A percentile compares a stretch with the other conserved stretches of the same genome.
phyloP scores from a whole-genome alignment of 2,888 invertebrate genomes.

The Nezara viridula region DNA sequence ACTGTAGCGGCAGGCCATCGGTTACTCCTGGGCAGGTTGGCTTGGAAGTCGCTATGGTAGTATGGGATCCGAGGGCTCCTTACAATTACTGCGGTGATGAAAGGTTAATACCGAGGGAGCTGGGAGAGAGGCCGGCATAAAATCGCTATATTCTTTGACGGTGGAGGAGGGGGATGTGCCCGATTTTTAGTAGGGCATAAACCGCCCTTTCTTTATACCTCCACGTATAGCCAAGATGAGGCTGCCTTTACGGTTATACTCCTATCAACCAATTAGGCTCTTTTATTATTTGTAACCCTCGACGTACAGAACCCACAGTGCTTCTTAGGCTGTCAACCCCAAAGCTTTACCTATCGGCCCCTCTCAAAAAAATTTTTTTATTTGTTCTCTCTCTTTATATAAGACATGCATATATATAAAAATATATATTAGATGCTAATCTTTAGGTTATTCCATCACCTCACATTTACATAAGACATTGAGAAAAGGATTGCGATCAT shows the following conservation, averaged over 20 bases:
- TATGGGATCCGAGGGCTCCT: slow-evolving; percentile 15
- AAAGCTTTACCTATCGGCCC: not conserved
- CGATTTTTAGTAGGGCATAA: slow-evolving; percentile 64
- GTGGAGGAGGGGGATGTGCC: slow-evolving; percentile 57
- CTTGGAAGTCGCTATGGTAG: not conserved
- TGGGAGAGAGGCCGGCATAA: slow-evolving; percentile 58
- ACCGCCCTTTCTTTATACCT: slow-evolving; percentile 62
- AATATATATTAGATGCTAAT: no score
- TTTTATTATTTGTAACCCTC: slow-evolving; percentile 64
- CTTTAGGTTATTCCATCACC: no score
- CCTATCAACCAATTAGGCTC: slow-evolving; percentile 65
- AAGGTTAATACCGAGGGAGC: slow-evolving; percentile 40
- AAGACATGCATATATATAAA: no score
- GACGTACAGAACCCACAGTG: slow-evolving; percentile 17
- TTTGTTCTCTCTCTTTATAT: no score
- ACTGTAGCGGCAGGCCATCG: not conserved
- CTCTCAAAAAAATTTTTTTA: not conserved
- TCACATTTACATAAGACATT: no score
- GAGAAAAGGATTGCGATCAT: no score
- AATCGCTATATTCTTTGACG: slow-evolving; percentile 64
- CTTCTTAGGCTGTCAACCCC: slow-evolving; percentile 14
- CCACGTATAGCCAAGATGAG: slow-evolving; percentile 64
- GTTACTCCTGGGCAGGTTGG: not conserved
- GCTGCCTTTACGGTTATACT: slow-evolving; percentile 64
- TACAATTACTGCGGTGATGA: slow-evolving; percentile 50